These are phyloP conservation scores for Sebastiscus tertius DNA, from an alignment of 2,797 vertebrate genomes.

Conservation along the genomic window DNA sequence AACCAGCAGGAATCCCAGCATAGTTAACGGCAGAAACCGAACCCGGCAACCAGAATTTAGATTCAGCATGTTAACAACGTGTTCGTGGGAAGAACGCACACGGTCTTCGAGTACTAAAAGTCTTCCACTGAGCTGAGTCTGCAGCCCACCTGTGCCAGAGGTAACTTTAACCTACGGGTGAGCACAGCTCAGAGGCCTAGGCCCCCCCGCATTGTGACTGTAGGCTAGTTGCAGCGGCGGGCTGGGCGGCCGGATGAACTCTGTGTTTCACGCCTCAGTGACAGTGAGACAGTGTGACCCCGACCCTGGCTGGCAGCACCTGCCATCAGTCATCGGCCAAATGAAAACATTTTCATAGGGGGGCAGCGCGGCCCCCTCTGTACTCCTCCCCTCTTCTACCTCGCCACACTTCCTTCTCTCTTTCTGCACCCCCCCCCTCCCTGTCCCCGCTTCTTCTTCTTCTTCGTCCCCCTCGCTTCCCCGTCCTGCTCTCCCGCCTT, in stretches of 20 bases:
- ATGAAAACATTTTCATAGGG: conserved; percentile 86
- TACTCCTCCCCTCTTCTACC: conserved; percentile 31
- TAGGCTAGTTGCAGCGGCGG: not conserved
- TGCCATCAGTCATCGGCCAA: conserved; percentile 79
- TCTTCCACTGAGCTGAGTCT: conserved; percentile 4
- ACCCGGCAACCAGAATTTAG: conserved; percentile 29
- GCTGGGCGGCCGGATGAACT: conserved; percentile 45
- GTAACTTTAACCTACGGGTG: conserved; percentile 31
- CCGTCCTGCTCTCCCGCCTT: conserved; percentile 52
- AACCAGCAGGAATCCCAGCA: conserved; percentile 27
- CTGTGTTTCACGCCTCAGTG: conserved; percentile 67
- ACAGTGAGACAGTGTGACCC: conserved; percentile 73
- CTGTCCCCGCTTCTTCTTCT: conserved; percentile 15
- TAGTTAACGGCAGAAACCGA: conserved; percentile 24
- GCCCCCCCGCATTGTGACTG: not conserved
- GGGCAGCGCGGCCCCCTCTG: conserved; percentile 20
- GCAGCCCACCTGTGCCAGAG: conserved; percentile 36
- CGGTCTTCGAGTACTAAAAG: not conserved
- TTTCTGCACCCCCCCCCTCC: conserved; percentile 5
- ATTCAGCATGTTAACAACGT: conserved; percentile 5
- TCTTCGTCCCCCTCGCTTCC: conserved; percentile 21
- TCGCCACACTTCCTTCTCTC: conserved; percentile 41
- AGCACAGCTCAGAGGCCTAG: not conserved
- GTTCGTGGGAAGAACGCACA: conserved; percentile 6
- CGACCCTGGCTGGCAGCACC: conserved; percentile 75